Conservation (phyloP, 2,888 invertebrate genomes). For the Polietes domitor region DNA sequence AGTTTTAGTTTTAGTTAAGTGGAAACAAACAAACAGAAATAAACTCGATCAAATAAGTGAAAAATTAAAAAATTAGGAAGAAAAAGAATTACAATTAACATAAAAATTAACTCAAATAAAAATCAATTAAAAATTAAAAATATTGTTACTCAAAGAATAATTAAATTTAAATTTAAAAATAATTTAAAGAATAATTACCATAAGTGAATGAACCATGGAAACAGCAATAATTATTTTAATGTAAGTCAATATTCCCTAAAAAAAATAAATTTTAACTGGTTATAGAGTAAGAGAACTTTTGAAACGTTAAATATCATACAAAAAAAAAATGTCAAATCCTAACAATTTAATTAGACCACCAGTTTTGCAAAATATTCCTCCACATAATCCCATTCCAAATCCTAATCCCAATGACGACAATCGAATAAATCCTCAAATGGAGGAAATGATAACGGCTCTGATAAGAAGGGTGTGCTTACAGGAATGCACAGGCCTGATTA, state of each 20-base stretch:
- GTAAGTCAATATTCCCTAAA: not conserved
- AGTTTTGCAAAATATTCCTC: constrained; percentile 22
- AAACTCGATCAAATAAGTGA: not conserved
- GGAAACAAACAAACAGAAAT: not conserved
- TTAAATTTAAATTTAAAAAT: constrained; percentile 1
- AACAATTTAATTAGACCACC: constrained; percentile 44
- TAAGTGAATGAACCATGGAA: not conserved
- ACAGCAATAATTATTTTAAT: not conserved
- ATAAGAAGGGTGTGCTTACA: constrained; percentile 3
- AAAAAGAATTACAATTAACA: not conserved
- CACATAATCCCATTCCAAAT: constrained; percentile 9
- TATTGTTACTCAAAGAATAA: not conserved
- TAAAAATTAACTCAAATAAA: not conserved
- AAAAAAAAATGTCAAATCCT: constrained; percentile 37
- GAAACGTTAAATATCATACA: not conserved
- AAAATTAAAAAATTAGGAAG: not conserved
- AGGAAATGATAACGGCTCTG: not conserved
- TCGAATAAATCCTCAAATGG: not conserved
- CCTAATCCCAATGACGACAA: not conserved
- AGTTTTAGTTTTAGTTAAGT: constrained; percentile 7
- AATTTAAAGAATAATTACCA: not conserved
- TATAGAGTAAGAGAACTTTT: not conserved
- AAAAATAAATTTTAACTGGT: constrained; percentile 1
- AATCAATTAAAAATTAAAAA: constrained; percentile 5
- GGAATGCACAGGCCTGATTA: too few species aligned